Conservation (phyloP, 2,888 invertebrate species). For the Clunio marinus region DNA sequence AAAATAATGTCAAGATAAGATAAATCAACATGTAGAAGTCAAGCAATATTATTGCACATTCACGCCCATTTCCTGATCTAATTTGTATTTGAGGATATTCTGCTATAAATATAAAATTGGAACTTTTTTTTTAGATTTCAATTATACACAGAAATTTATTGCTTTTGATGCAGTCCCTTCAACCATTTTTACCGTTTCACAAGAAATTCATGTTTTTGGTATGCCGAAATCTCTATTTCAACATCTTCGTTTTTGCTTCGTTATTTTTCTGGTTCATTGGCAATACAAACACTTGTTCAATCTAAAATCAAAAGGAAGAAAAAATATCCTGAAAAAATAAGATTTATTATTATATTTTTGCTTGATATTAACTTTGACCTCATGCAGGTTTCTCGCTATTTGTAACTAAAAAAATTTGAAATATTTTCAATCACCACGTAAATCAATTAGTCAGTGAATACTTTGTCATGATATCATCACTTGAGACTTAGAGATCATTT, state of each 20-base stretch:
- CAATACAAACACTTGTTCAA: not conserved
- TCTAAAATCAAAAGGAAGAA: not conserved
- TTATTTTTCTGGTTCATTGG: not conserved
- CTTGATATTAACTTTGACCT: too few relatives aligned
- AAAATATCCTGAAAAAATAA: not conserved
- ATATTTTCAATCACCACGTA: constrained; percentile 17
- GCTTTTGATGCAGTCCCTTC: constrained; percentile 2
- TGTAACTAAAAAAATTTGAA: too few relatives aligned
- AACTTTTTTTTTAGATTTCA: not conserved
- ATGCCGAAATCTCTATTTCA: constrained; percentile 15
- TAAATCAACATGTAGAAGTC: too few relatives aligned
- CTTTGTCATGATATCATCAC: constrained; percentile 35
- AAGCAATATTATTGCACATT: constrained; percentile 37
- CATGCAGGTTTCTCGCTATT: too few relatives aligned
- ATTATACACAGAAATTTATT: constrained; percentile 10
- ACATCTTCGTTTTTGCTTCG: not conserved
- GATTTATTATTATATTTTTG: too few relatives aligned
- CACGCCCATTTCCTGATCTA: constrained; percentile 39
- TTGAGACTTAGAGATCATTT: constrained; percentile 3
- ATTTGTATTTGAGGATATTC: too few relatives aligned
- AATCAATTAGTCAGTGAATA: constrained; percentile 37
- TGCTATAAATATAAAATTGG: too few relatives aligned
- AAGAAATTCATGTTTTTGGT: constrained; percentile 9
- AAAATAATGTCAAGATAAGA: too few relatives aligned
- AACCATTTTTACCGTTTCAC: not conserved